These are phyloP conservation scores for Drosophila azteca DNA, from an alignment of 1,140 invertebrate species.

Conservation along the genomic window DNA sequence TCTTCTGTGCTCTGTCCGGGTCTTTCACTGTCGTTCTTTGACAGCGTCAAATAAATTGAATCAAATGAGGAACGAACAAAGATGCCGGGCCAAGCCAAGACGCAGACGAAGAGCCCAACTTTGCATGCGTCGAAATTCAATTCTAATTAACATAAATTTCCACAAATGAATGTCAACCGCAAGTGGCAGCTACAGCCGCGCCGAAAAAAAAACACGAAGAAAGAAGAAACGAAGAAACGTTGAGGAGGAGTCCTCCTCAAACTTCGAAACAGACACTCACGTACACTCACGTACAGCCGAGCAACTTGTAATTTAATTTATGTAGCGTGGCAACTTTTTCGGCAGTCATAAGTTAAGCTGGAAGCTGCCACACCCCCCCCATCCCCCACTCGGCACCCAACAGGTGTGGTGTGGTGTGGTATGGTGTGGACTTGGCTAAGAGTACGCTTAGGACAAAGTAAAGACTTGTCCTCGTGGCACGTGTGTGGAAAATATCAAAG, in stretches of 20 bases:
- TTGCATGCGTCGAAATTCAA: conserved; percentile 80
- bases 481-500: conserved; percentile 40
- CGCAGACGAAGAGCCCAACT: conserved; percentile 44
- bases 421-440: conserved; percentile 36
- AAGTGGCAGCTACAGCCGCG: conserved; percentile 36
- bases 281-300: conserved; percentile 9
- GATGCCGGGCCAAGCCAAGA: conserved; percentile 33
- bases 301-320: conserved; percentile 76
- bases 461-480: conserved; percentile 50
- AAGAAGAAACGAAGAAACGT: conserved; percentile 3
- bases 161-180: conserved; percentile 81
- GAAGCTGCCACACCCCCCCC: conserved; percentile 14
- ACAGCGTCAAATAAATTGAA: conserved; percentile 76
- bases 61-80: conserved; percentile 64
- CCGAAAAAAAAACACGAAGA: conserved; percentile 1
- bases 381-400: no score
- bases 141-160: conserved; percentile 82
- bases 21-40: conserved; percentile 36
- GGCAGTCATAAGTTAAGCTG: conserved; percentile 72
- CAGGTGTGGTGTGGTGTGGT: conserved; percentile 66
- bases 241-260: conserved; percentile 11
- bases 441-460: conserved; percentile 50
- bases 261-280: conserved; percentile 17
- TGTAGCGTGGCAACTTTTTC: conserved; percentile 75
- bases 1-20: no score